A percentile compares a stretch with the other conserved stretches of the same genome.
Conservation (phyloP, 1,140 invertebrate genomes). For the Drosophila athabasca region DNA sequence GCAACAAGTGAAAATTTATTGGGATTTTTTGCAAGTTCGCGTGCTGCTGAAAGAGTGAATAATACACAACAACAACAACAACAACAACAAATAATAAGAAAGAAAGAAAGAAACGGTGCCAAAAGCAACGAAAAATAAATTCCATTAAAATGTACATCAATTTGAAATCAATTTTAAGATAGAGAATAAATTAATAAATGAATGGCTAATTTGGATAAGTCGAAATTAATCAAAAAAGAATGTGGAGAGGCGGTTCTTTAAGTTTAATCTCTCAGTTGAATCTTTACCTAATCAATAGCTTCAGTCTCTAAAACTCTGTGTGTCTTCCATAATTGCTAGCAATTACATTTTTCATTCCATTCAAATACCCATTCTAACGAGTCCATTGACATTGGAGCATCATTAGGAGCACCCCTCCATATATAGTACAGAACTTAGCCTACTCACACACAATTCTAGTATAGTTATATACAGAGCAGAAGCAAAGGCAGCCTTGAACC, state of each 20-base stretch:
- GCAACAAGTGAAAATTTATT: slow-evolving; percentile 71
- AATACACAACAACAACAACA: slow-evolving; percentile 4
- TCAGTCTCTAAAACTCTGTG: too few species aligned
- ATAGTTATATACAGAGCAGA: slow-evolving; percentile 46
- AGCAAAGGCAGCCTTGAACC: slow-evolving; percentile 62
- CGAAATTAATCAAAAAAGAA: slow-evolving; percentile 39
- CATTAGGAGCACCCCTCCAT: neutral
- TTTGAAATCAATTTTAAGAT: slow-evolving; percentile 20
- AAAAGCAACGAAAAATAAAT: slow-evolving; percentile 21
- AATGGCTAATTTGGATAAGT: slow-evolving; percentile 40
- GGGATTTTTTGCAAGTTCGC: slow-evolving; percentile 30
- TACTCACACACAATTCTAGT: slow-evolving; percentile 67
- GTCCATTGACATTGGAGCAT: neutral
- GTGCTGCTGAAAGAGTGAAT: slow-evolving; percentile 32
- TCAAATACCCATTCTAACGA: neutral
- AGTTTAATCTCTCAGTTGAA: too few species aligned
- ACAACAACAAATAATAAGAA: neutral
- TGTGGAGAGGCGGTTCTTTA: neutral
- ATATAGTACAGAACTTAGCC: slow-evolving; percentile 31
- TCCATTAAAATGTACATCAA: slow-evolving; percentile 25
- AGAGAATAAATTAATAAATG: slow-evolving; percentile 28
- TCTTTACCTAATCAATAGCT: too few species aligned
- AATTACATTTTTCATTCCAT: too few species aligned
- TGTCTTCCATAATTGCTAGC: too few species aligned
- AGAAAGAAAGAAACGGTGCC: slow-evolving; percentile 14